Conservation (phyloP, 2,888 invertebrate species). For the Chloroclysta siterata region DNA sequence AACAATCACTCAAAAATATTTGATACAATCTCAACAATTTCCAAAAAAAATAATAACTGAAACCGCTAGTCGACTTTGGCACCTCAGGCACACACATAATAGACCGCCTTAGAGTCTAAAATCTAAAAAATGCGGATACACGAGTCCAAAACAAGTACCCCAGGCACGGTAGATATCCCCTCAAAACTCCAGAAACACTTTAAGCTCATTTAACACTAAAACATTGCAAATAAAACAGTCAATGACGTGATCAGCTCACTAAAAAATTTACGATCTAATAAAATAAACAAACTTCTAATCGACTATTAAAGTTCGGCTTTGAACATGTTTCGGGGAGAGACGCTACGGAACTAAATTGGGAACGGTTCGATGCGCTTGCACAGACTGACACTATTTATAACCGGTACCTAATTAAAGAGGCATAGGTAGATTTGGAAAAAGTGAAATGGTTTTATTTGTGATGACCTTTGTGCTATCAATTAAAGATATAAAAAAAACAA, state of each 20-base stretch:
- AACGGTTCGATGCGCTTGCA: constrained; percentile 16
- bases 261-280: constrained; percentile 34
- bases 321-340: constrained; percentile 26
- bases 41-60: no score
- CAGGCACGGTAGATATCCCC: no score
- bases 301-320: constrained; percentile 28
- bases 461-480: no score
- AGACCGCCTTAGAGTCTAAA: no score
- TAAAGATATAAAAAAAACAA: no score
- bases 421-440: background rate
- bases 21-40: no score
- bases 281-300: constrained; percentile 42
- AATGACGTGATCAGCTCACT: constrained; percentile 30
- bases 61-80: no score
- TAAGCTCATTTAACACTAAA: background rate
- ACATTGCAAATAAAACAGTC: background rate
- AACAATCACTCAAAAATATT: no score
- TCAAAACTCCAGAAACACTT: background rate
- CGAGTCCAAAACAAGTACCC: no score
- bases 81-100: no score
- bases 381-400: constrained; percentile 23
- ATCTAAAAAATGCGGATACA: no score
- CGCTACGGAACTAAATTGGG: constrained; percentile 22
- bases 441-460: no score
- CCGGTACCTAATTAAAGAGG: background rate